phyloP scores from a whole-genome alignment of 1,140 invertebrate species.

The Pogonomyrmex californicus region DNA sequence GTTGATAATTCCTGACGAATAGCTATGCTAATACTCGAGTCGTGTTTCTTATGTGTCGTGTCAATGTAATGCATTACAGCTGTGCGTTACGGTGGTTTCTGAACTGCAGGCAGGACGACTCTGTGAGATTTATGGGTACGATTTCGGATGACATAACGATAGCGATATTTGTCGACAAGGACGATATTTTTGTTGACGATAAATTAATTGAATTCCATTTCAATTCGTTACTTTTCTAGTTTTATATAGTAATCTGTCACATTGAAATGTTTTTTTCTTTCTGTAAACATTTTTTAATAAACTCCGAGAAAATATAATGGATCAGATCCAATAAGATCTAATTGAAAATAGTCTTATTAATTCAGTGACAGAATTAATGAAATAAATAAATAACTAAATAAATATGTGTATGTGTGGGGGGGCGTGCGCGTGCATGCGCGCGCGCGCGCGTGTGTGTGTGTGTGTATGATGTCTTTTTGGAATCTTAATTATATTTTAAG shows the following conservation, averaged over 20 bases:
- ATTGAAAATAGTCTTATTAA: too few species aligned
- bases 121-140: not conserved
- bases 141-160: not conserved
- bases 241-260: not conserved
- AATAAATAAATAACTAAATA: too few species aligned
- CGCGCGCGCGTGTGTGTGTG: too few species aligned
- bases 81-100: conserved; percentile 19
- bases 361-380: too few species aligned
- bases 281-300: not conserved
- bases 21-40: conserved; percentile 44
- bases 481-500: not conserved
- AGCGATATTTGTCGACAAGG: not conserved
- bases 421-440: too few species aligned
- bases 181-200: not conserved
- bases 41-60: conserved; percentile 28
- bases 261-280: not conserved
- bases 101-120: not conserved
- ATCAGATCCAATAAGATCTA: too few species aligned
- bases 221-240: not conserved
- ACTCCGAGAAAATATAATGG: too few species aligned
- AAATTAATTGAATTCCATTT: not conserved
- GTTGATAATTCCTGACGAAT: conserved; percentile 68
- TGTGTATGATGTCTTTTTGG: not conserved
- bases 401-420: too few species aligned
- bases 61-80: conserved; percentile 62